Percentiles rank a stretch among this genome's conserved stretches.
Evolutionary conservation across 1,140 invertebrate species (phyloP).

Genomic region (Drosophila bocqueti): DNA sequence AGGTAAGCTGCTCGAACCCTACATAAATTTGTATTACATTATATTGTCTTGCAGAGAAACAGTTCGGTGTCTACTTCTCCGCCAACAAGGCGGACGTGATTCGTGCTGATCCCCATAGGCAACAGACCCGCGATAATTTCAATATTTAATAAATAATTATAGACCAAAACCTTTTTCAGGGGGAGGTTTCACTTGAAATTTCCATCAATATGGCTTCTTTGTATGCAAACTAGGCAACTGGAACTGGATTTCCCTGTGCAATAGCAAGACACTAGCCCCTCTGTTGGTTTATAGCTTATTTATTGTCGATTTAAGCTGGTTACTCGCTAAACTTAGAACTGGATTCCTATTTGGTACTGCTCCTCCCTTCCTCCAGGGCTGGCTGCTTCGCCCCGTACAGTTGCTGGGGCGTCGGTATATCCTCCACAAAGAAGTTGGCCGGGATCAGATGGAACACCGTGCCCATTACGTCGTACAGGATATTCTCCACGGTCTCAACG

Average conservation of each 20-base stretch:
- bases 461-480: conserved; percentile 87
- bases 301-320: not conserved
- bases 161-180: not conserved
- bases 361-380: not conserved
- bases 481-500: conserved; percentile 88
- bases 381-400: conserved; percentile 86
- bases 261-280: not conserved
- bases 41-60: conserved; percentile 39
- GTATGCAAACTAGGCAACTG: not conserved
- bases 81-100: conserved; percentile 57
- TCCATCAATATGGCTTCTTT: not conserved
- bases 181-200: not conserved
- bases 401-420: conserved; percentile 71
- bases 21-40: not conserved
- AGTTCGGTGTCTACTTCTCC: conserved; percentile 56
- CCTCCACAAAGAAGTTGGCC: conserved; percentile 84
- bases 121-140: not conserved
- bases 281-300: conserved; percentile 2
- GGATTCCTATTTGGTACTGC: conserved; percentile 5
- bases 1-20: conserved; percentile 14
- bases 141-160: conserved; percentile 11
- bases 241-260: conserved; percentile 1
- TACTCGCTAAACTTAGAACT: not conserved
- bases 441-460: conserved; percentile 88
- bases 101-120: conserved; percentile 29